phyloP scores from a whole-genome alignment of 2,888 invertebrate genomes.

The Aphidius colemani region DNA sequence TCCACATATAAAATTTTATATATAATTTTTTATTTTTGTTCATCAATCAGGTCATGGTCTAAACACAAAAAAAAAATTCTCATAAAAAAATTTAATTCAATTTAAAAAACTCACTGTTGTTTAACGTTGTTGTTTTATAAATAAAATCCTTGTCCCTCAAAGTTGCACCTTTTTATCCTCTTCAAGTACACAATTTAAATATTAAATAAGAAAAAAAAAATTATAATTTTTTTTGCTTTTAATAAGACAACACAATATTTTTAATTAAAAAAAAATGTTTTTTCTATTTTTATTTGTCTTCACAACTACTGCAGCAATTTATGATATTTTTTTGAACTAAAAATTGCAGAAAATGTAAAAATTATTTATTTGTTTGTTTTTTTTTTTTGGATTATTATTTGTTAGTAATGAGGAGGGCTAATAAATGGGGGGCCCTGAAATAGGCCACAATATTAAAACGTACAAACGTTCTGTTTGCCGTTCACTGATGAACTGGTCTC shows the following conservation, averaged over 20 bases:
- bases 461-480: slow-evolving; percentile 43
- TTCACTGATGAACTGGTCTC: slow-evolving; percentile 48
- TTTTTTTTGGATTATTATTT: not conserved
- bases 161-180: not conserved
- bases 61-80: not conserved
- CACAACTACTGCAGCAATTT: not conserved
- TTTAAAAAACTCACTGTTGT: slow-evolving; percentile 20
- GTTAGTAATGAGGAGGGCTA: not conserved
- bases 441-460: slow-evolving; percentile 27
- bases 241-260: too few species aligned
- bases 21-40: too few species aligned
- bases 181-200: not conserved
- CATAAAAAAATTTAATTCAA: slow-evolving; percentile 5
- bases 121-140: not conserved
- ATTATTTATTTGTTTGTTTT: too few species aligned
- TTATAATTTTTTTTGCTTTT: not conserved
- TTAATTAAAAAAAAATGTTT: too few species aligned
- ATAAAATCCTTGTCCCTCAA: not conserved
- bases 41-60: slow-evolving; percentile 14
- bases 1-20: too few species aligned
- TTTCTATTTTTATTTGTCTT: not conserved
- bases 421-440: slow-evolving; percentile 11
- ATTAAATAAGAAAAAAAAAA: not conserved
- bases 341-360: not conserved
- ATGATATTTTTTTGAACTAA: not conserved